phyloP scores from a whole-genome alignment of 2,888 invertebrate genomes.

The Nomada ferruginata region DNA sequence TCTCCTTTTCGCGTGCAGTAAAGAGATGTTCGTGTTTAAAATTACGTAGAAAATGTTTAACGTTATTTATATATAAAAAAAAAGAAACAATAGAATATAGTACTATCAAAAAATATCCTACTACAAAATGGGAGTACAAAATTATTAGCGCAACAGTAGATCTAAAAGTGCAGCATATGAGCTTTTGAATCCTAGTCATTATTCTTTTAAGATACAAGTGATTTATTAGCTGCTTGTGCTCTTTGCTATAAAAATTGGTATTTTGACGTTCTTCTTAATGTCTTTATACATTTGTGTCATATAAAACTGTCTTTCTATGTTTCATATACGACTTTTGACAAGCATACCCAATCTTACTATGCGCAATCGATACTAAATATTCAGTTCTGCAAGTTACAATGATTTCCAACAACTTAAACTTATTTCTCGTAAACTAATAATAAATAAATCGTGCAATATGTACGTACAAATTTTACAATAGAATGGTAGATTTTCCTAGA shows the following conservation, averaged over 20 bases:
- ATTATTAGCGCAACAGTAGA: constrained; percentile 31
- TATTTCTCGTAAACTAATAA: constrained; percentile 23
- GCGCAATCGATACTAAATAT: constrained; percentile 22
- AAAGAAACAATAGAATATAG: constrained; percentile 6
- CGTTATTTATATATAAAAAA: not conserved
- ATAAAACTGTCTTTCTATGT: constrained; percentile 36
- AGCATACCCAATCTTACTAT: constrained; percentile 12
- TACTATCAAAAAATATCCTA: not conserved
- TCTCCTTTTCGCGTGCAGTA: constrained; percentile 21
- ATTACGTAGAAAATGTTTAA: not conserved
- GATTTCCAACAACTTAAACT: constrained; percentile 18
- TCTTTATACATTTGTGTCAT: constrained; percentile 26
- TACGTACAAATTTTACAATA: constrained; percentile 33
- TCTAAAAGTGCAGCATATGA: constrained; percentile 45
- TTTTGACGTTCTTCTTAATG: constrained; percentile 19
- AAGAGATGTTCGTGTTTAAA: constrained; percentile 10
- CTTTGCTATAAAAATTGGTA: constrained; percentile 33
- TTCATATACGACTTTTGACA: constrained; percentile 28
- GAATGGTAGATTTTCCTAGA: constrained; percentile 33
- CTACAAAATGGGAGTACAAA: constrained; percentile 6
- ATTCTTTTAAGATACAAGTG: constrained; percentile 44
- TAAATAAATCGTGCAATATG: constrained; percentile 36
- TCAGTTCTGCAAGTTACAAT: constrained; percentile 8
- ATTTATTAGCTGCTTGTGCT: constrained; percentile 36
- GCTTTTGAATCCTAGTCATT: constrained; percentile 57